phyloP scores from a whole-genome alignment of 37 sponge, comb jelly and placozoan genomes.

The Aplysina aerophoba region DNA sequence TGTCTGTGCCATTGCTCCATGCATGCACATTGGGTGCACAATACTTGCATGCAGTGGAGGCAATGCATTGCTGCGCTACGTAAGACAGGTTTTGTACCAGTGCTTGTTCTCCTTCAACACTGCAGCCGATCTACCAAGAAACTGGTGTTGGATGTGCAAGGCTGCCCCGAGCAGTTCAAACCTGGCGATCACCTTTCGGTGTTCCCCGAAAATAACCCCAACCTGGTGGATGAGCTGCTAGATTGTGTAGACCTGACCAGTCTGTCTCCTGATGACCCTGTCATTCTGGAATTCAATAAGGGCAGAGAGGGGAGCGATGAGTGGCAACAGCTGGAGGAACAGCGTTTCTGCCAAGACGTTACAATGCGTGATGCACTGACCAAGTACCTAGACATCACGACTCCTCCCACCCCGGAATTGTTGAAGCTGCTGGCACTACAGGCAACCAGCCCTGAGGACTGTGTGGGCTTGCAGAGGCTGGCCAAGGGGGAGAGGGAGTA shows the following conservation, averaged over 20 bases:
- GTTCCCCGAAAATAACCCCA: conserved; percentile 72
- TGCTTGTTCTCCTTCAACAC: background rate
- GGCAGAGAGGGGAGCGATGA: conserved; percentile 1
- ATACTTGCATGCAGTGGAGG: background rate
- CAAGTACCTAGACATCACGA: conserved; percentile 84
- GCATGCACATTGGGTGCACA: too few relatives aligned
- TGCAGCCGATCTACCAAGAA: conserved; percentile 83
- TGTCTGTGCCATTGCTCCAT: background rate
- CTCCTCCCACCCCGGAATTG: conserved; percentile 83
- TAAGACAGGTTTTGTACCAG: background rate
- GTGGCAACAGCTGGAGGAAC: conserved; percentile 65
- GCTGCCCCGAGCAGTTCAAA: conserved; percentile 24
- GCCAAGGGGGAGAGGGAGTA: conserved; percentile 73
- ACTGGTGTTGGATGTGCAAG: conserved; percentile 37
- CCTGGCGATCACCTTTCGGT: conserved; percentile 88
- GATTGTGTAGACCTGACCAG: conserved; percentile 40
- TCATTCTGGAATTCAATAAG: conserved; percentile 60
- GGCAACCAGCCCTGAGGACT: conserved; percentile 52
- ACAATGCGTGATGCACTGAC: conserved; percentile 82
- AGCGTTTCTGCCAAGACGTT: conserved; percentile 62
- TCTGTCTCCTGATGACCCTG: conserved; percentile 60
- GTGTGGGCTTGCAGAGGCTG: conserved; percentile 55
- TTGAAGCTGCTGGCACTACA: conserved; percentile 70
- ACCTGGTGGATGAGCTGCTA: conserved; percentile 62
- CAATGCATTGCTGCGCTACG: background rate